Conservation (phyloP, 37 sponge, comb jelly and placozoan species). For the Oopsacas minuta region DNA sequence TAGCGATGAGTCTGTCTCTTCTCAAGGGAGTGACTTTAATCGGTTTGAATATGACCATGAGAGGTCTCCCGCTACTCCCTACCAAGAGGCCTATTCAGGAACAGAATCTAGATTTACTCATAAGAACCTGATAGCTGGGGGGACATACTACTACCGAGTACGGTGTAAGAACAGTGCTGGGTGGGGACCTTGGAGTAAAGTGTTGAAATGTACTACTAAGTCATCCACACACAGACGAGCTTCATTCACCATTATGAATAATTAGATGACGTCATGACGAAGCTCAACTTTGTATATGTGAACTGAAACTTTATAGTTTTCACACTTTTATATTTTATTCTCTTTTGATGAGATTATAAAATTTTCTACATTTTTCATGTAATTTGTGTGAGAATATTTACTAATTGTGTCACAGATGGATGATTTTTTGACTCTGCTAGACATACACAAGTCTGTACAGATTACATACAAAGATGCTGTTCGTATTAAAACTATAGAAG, state of each 20-base stretch:
- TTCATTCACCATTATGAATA: neutral
- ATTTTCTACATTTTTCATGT: neutral
- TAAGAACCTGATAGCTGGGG: slow-evolving; percentile 33
- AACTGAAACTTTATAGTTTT: neutral
- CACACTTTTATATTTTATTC: neutral
- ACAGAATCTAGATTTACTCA: slow-evolving; percentile 25
- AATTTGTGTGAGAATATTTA: neutral
- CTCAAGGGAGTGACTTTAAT: neutral
- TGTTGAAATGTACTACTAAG: slow-evolving; percentile 35
- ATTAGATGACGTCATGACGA: too few species aligned
- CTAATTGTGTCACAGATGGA: too few species aligned
- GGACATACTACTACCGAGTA: slow-evolving; percentile 54
- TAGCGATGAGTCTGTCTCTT: slow-evolving; percentile 9
- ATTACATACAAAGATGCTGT: neutral
- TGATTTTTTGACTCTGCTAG: neutral
- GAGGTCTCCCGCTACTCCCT: slow-evolving; percentile 24
- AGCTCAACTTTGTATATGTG: neutral
- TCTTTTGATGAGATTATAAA: neutral
- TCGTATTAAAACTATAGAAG: neutral
- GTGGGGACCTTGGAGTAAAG: slow-evolving; percentile 67
- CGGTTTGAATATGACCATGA: neutral
- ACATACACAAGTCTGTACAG: neutral
- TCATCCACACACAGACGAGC: neutral
- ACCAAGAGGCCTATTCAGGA: slow-evolving; percentile 53
- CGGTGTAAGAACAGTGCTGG: slow-evolving; percentile 53